A percentile compares a stretch with the other conserved stretches of the same genome.
Evolutionary conservation across 2,797 vertebrate genomes (phyloP).

Genomic region (Dromococcyx pavoninus): DNA sequence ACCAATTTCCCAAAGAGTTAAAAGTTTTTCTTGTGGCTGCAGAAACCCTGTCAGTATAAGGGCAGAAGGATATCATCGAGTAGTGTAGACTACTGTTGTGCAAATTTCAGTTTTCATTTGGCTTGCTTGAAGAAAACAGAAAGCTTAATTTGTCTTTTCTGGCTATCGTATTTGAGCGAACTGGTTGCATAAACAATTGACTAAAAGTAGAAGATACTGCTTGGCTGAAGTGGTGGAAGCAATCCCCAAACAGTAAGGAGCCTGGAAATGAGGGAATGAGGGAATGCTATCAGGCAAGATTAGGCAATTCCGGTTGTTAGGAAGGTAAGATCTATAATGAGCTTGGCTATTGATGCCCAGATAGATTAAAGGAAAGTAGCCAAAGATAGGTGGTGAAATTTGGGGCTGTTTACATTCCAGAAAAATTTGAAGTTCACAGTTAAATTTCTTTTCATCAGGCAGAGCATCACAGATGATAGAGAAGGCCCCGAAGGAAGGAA

Average conservation of each 20-base stretch:
- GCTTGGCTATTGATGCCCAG: background rate
- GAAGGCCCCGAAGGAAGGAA: background rate
- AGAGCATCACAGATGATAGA: background rate
- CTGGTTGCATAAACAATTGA: background rate
- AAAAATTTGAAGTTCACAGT: background rate
- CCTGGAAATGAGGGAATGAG: background rate
- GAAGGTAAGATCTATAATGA: background rate
- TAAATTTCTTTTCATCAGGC: background rate
- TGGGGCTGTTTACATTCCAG: background rate
- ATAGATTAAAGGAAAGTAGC: background rate
- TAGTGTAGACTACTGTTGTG: background rate
- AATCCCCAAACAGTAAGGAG: background rate
- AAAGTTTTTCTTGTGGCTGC: background rate
- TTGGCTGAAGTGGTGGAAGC: background rate
- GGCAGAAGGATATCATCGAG: background rate
- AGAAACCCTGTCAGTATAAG: background rate
- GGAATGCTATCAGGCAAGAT: background rate
- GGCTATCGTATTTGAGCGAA: background rate
- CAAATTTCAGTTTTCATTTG: background rate
- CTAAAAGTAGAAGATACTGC: background rate
- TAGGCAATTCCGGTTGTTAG: background rate
- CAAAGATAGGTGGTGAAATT: background rate
- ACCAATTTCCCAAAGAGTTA: background rate
- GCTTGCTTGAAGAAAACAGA: background rate
- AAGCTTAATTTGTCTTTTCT: background rate